Evolutionary conservation across 2,797 vertebrate species (phyloP).

Genomic region (Numenius phaeopus): DNA sequence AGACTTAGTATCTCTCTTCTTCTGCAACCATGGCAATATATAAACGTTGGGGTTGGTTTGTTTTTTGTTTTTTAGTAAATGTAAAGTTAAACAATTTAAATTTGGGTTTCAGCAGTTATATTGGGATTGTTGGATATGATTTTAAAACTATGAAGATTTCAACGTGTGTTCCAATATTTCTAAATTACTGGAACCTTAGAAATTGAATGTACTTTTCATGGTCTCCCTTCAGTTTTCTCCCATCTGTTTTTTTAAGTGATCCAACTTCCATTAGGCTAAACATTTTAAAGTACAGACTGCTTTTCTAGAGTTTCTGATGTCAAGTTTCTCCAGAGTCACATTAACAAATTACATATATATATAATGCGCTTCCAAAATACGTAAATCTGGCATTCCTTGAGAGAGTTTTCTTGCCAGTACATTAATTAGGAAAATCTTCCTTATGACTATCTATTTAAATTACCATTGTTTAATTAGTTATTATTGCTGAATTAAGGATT

Average conservation of each 20-base stretch:
- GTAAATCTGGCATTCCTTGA: slow-evolving; percentile 4
- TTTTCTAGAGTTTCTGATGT: slow-evolving; percentile 20
- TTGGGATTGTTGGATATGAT: not conserved
- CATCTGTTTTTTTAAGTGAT: not conserved
- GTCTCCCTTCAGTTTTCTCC: slow-evolving; percentile 1
- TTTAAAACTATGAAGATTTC: not conserved
- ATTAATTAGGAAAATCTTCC: slow-evolving; percentile 45
- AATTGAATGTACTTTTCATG: not conserved
- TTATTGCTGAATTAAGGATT: slow-evolving; percentile 52
- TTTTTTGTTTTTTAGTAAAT: not conserved
- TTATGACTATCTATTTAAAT: slow-evolving; percentile 46
- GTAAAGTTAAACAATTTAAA: not conserved
- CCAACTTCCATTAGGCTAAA: slow-evolving; percentile 5
- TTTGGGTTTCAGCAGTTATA: not conserved
- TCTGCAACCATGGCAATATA: not conserved
- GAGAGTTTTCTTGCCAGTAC: slow-evolving; percentile 35
- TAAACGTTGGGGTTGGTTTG: not conserved
- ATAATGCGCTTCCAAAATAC: not conserved
- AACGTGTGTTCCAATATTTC: not conserved
- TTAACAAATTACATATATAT: slow-evolving; percentile 16
- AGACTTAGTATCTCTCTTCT: slow-evolving; percentile 2
- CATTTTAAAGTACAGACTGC: not conserved
- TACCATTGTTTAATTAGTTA: slow-evolving; percentile 18
- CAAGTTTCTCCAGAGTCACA: not conserved
- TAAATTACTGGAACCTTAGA: not conserved